Base-by-base conservation (phyloP, 1,140 invertebrate genomes). In the Lordiphosa mommai region DNA sequence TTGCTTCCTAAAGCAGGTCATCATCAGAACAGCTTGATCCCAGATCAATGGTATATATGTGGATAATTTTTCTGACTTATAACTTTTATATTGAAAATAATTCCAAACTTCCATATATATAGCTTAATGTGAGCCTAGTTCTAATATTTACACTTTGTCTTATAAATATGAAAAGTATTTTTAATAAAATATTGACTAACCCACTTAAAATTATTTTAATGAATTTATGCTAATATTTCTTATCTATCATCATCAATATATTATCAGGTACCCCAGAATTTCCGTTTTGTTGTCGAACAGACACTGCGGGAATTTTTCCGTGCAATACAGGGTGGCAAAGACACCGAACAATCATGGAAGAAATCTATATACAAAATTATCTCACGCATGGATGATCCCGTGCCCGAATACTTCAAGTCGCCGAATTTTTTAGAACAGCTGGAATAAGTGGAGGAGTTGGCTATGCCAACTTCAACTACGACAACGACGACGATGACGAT, bases 311-410 rank as follows among this genome's bases (percentile, higher is more conserved):
- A 99, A 91, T 99, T 99, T 92, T 99, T 97, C 94, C 96, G 97
- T 89, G 96, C 99, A 56, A 96, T 99, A 79, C 94, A 97, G 89
- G 93, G 94, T 79, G 96, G 96, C 59, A 98, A 98, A 90, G 98
- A 99, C 91, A 90, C 93, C 16, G 99, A 99, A 90, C 98, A 99
- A 88, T 99, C 97, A 61, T 99, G 99, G 99, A 99, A 99, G 92
- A 99, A 99, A 90, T 95, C 97, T 70, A 99, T 99, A 90, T 99
- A 99, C 93, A 99, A 99, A 91, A 95, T 99, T 72, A 99, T 99
- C 89, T 98, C 98, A 66, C 94, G 98, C 88, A 92, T 99, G 90
- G 99, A 99, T 91, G 98, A 99, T 90, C 94, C 95, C 33, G 96
- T 99, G 65, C 99, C 99, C 55, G 98, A 99, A 89, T 99, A 98